Evolutionary conservation across 2,113 vertebrate species (phyloP).

Genomic region (Eira barbara): DNA sequence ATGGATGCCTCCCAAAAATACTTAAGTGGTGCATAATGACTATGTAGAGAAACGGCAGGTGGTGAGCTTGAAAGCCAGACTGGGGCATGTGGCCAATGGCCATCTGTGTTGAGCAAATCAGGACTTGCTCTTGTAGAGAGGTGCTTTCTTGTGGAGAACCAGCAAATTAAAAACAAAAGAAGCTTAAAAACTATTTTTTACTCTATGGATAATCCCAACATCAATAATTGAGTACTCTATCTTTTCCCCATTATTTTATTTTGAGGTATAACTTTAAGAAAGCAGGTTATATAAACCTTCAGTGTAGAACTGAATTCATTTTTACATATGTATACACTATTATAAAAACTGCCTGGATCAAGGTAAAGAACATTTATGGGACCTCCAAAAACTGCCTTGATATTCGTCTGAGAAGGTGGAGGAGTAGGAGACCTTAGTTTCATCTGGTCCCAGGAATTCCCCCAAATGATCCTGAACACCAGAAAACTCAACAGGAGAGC

Average conservation of each 20-base stretch:
- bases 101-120: not conserved
- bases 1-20: not conserved
- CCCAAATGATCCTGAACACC: too few species aligned
- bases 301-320: not conserved
- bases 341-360: not conserved
- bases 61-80: not conserved
- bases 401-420: too few species aligned
- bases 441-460: not conserved
- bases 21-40: not conserved
- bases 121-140: not conserved
- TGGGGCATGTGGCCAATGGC: fast-evolving
- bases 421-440: too few species aligned
- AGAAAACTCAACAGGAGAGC: too few species aligned
- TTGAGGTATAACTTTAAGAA: not conserved
- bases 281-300: not conserved
- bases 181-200: not conserved
- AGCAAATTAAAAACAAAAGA: not conserved
- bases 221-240: not conserved
- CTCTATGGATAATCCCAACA: not conserved
- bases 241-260: not conserved
- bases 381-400: not conserved
- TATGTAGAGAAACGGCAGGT: not conserved
- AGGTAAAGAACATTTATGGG: not conserved
- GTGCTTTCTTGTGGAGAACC: not conserved
- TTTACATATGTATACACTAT: not conserved